Evolutionary conservation across 2,797 vertebrate genomes (phyloP).

Genomic region (Chiloscyllium punctatum): DNA sequence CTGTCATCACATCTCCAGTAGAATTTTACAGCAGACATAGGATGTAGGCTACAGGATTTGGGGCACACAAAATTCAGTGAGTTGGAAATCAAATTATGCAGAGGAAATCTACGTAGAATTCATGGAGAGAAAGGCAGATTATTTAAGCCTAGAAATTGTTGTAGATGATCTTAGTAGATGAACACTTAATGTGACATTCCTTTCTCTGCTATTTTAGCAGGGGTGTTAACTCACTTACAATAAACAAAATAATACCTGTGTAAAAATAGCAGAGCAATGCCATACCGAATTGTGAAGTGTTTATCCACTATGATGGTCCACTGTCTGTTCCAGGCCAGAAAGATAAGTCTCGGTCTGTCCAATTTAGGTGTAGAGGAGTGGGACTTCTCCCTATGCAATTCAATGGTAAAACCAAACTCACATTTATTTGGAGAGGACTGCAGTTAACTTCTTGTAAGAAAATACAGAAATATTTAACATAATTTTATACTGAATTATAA

Average conservation of each 20-base stretch:
- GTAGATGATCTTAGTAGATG: background rate
- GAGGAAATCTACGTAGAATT: background rate
- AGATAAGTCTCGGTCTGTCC: background rate
- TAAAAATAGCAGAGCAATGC: constrained; percentile 25
- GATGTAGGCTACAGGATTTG: background rate
- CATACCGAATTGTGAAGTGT: background rate
- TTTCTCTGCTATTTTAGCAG: background rate
- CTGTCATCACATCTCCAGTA: background rate
- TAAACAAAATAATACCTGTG: constrained; percentile 1
- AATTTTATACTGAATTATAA: background rate
- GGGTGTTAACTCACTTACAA: constrained; percentile 28
- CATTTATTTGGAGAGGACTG: background rate
- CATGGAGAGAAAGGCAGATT: background rate
- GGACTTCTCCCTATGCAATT: background rate
- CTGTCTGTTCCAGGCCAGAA: background rate
- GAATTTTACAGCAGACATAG: background rate
- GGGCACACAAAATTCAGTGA: background rate
- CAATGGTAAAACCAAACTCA: background rate
- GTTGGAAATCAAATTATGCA: background rate
- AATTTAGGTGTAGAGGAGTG: background rate
- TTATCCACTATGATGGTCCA: constrained; percentile 7
- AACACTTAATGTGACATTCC: background rate
- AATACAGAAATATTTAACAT: background rate
- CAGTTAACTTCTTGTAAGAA: background rate
- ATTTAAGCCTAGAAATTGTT: background rate